These are phyloP conservation scores for Danio albolineatus DNA, from an alignment of 2,797 vertebrate genomes.

Conservation along the genomic window DNA sequence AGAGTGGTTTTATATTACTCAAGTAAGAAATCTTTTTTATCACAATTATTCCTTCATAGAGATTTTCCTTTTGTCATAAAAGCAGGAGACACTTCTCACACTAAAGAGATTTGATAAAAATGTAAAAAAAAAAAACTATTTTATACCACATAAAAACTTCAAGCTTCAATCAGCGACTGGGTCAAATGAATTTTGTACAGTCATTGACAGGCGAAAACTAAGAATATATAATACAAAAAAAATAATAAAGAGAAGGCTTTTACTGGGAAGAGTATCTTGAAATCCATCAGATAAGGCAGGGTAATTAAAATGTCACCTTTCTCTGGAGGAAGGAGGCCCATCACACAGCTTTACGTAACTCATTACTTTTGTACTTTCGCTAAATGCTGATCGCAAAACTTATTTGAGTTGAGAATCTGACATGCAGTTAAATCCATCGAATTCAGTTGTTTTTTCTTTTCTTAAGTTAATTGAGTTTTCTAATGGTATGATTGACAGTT, in stretches of 20 bases:
- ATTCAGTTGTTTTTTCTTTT: conserved; percentile 9
- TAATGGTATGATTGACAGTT: background rate
- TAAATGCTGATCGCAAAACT: conserved; percentile 68
- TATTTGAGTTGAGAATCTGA: conserved; percentile 61
- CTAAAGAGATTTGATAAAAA: conserved; percentile 65
- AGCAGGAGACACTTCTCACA: conserved; percentile 64
- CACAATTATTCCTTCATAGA: conserved; percentile 23
- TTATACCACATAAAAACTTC: conserved; percentile 73
- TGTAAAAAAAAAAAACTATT: conserved; percentile 56
- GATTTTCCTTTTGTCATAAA: conserved; percentile 57
- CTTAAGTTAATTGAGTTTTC: background rate
- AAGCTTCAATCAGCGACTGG: conserved; percentile 76
- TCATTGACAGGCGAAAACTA: conserved; percentile 78
- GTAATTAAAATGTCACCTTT: conserved; percentile 85
- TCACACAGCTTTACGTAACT: conserved; percentile 71
- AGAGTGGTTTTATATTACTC: conserved; percentile 9
- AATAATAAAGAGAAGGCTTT: conserved; percentile 80
- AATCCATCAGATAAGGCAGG: conserved; percentile 81
- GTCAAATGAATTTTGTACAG: conserved; percentile 73
- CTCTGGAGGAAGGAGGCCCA: conserved; percentile 66
- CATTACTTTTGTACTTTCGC: conserved; percentile 61
- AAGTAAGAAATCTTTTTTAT: conserved; percentile 28
- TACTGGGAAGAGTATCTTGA: conserved; percentile 79
- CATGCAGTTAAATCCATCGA: conserved; percentile 57
- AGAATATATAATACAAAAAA: conserved; percentile 78